A percentile compares a stretch with the other conserved stretches of the same genome.
Conservation (phyloP, 92 coral and sea anemone species). For the Blastomussa wellsi region DNA sequence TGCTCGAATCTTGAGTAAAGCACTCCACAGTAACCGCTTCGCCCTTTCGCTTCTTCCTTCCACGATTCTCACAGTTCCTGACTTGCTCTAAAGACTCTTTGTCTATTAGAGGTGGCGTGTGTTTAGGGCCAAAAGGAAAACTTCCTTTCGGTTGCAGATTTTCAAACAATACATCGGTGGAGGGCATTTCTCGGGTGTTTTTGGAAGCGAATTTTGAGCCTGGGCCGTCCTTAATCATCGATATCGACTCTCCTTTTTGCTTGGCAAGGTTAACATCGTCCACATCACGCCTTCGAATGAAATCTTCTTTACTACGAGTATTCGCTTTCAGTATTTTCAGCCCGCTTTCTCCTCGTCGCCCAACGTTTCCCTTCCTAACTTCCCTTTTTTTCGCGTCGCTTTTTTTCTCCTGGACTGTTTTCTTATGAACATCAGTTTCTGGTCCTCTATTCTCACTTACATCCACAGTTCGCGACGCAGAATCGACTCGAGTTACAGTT, state of each 20-base stretch:
- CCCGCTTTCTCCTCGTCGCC: slow-evolving; percentile 32
- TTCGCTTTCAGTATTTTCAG: neutral
- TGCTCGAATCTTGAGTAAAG: neutral
- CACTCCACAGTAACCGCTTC: slow-evolving; percentile 20
- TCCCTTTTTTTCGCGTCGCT: neutral
- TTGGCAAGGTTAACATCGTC: slow-evolving; percentile 19
- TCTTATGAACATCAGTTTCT: too few species aligned
- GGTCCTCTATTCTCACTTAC: neutral
- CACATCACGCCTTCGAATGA: neutral
- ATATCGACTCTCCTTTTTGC: slow-evolving; percentile 33
- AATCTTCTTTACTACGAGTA: slow-evolving; percentile 12
- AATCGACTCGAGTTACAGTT: neutral
- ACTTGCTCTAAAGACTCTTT: neutral
- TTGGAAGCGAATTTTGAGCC: slow-evolving; percentile 17
- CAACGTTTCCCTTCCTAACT: neutral
- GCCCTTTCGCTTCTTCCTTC: slow-evolving; percentile 35
- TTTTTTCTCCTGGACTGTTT: slow-evolving; percentile 1
- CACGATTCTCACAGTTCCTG: slow-evolving; percentile 18
- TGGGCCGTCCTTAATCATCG: slow-evolving; percentile 27
- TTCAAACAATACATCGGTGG: slow-evolving; percentile 22
- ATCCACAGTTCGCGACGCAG: slow-evolving; percentile 18
- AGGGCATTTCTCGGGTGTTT: slow-evolving; percentile 25
- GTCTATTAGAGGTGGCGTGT: slow-evolving; percentile 23
- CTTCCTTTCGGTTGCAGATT: neutral
- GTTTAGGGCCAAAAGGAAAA: slow-evolving; percentile 24